Conservation (phyloP, 2,888 invertebrate species). For the Watsonalla binaria region DNA sequence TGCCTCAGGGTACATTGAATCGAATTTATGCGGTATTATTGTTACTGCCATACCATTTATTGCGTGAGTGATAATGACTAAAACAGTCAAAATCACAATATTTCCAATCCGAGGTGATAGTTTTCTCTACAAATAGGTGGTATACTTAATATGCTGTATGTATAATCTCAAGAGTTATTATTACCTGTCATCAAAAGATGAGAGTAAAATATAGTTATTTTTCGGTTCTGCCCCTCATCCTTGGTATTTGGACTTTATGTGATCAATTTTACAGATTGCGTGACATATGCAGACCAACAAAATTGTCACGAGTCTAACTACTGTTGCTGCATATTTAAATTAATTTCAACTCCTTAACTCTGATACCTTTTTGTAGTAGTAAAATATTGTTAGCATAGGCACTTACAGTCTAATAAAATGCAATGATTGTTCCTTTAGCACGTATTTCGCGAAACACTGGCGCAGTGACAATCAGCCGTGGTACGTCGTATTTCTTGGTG, state of each 20-base stretch:
- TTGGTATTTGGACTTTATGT: too few relatives aligned
- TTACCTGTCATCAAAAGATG: too few relatives aligned
- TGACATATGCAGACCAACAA: too few relatives aligned
- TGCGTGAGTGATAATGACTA: slow-evolving; percentile 53
- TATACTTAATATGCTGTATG: too few relatives aligned
- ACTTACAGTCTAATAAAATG: slow-evolving; percentile 10
- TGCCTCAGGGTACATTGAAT: slow-evolving; percentile 63
- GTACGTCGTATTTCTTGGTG: slow-evolving; percentile 46
- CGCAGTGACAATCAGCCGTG: slow-evolving; percentile 39
- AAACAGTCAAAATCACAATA: slow-evolving; percentile 32
- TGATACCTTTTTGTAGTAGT: not conserved
- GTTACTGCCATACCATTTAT: slow-evolving; percentile 52
- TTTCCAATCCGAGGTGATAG: slow-evolving; percentile 19
- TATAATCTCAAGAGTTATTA: too few relatives aligned
- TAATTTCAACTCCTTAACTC: not conserved
- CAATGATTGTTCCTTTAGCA: slow-evolving; percentile 26
- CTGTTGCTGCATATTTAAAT: too few relatives aligned
- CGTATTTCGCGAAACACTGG: slow-evolving; percentile 35
- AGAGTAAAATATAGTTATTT: too few relatives aligned
- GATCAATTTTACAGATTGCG: too few relatives aligned
- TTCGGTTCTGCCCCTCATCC: too few relatives aligned
- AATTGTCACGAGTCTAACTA: too few relatives aligned
- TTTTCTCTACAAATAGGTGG: too few relatives aligned
- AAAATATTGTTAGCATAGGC: not conserved
- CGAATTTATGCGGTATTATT: slow-evolving; percentile 67